Conservation (phyloP, 2,113 vertebrate genomes). For the Oenanthe oenanthe region DNA sequence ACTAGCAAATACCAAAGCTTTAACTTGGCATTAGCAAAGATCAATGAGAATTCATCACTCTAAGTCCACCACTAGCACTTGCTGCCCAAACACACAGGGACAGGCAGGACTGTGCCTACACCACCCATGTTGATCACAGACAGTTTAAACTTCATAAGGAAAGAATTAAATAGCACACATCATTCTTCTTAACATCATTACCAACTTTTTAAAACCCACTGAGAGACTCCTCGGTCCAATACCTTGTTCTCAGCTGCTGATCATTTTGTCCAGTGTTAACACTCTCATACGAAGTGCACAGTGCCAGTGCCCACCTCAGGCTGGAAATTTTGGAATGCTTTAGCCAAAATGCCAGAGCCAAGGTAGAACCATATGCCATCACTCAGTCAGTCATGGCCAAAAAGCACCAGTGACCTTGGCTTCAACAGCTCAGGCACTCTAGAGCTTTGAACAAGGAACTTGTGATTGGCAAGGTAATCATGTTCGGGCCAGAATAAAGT, state of each 20-base stretch:
- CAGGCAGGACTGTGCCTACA: background rate
- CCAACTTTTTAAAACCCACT: background rate
- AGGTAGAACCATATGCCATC: background rate
- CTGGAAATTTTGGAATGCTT: background rate
- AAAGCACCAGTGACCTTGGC: background rate
- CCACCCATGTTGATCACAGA: background rate
- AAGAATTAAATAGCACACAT: background rate
- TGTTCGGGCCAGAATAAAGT: background rate
- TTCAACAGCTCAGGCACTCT: background rate
- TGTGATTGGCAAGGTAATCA: fast-evolving
- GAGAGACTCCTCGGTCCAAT: background rate
- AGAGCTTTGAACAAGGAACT: background rate
- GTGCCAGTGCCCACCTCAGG: background rate
- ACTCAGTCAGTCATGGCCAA: background rate
- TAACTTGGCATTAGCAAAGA: conserved; percentile 43
- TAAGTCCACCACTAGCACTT: background rate
- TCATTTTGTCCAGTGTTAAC: background rate
- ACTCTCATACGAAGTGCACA: background rate
- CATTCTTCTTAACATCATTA: background rate
- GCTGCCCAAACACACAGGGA: background rate
- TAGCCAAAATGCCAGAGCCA: background rate
- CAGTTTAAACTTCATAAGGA: background rate
- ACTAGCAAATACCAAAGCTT: conserved; percentile 50
- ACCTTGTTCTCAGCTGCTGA: background rate
- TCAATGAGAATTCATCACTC: conserved; percentile 2